phyloP scores from a whole-genome alignment of 2,888 invertebrate species.

The Orchestes rusci region DNA sequence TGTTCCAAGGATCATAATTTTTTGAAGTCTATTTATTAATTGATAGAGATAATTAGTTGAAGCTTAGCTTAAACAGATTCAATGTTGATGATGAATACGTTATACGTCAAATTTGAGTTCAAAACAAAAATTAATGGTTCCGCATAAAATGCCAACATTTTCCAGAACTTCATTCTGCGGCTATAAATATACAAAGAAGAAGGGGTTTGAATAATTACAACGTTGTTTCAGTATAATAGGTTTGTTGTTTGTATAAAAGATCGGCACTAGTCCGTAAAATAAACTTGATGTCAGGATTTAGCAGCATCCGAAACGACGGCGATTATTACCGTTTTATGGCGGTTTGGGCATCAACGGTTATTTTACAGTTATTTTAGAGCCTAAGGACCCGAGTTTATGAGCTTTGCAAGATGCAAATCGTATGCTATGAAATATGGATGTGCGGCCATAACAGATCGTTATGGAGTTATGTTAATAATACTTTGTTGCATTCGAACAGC shows the following conservation, averaged over 20 bases:
- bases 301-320: slow-evolving; percentile 23
- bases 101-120: too few species aligned
- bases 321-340: slow-evolving; percentile 27
- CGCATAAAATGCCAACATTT: slow-evolving; percentile 24
- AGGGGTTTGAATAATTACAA: slow-evolving; percentile 27
- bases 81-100: too few species aligned
- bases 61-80: too few species aligned
- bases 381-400: slow-evolving; percentile 15
- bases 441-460: too few species aligned
- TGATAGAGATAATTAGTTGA: too few species aligned
- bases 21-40: too few species aligned
- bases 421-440: too few species aligned
- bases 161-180: slow-evolving; percentile 21
- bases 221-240: slow-evolving; percentile 27
- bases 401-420: slow-evolving; percentile 10
- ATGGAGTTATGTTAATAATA: too few species aligned
- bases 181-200: slow-evolving; percentile 25
- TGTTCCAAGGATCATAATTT: too few species aligned
- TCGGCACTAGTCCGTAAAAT: slow-evolving; percentile 28
- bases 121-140: slow-evolving; percentile 24
- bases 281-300: slow-evolving; percentile 26
- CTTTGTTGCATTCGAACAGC: too few species aligned
- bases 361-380: slow-evolving; percentile 25
- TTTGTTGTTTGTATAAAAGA: slow-evolving; percentile 27
- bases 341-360: slow-evolving; percentile 25